Evolutionary conservation across 2,888 invertebrate species (phyloP).

Genomic region (Cremastinae sp.): DNA sequence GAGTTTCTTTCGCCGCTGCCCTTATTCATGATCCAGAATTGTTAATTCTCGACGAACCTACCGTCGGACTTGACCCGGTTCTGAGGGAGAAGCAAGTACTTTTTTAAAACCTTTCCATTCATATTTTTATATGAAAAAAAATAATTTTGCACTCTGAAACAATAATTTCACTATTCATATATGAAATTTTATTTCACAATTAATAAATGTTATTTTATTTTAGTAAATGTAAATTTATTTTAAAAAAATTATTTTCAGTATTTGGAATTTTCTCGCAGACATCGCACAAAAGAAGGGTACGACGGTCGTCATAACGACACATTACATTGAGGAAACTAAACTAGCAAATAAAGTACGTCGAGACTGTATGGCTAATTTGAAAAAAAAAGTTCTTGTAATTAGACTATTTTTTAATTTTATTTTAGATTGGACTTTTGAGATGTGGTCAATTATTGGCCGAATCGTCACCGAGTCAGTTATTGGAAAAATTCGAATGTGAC

Average conservation of each 20-base stretch:
- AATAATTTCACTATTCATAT: too few species aligned
- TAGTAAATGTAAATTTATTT: too few species aligned
- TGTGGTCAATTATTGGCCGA: slow-evolving; percentile 93
- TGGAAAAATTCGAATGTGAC: slow-evolving; percentile 86
- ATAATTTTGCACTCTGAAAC: neutral
- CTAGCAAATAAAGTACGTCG: slow-evolving; percentile 87
- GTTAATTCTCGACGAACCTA: slow-evolving; percentile 95
- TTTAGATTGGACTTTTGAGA: slow-evolving; percentile 93
- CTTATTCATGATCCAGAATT: slow-evolving; percentile 94
- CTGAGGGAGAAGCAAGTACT: slow-evolving; percentile 88
- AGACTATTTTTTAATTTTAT: slow-evolving; percentile 13
- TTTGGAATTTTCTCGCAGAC: slow-evolving; percentile 92
- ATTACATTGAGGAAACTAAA: slow-evolving; percentile 96
- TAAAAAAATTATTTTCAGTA: slow-evolving; percentile 82
- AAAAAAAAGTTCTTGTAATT: neutral
- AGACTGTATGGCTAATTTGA: neutral
- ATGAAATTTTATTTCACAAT: too few species aligned
- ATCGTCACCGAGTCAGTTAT: slow-evolving; percentile 88
- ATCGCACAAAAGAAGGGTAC: slow-evolving; percentile 86
- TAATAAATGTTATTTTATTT: too few species aligned
- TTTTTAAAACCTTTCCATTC: slow-evolving; percentile 24
- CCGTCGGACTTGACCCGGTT: slow-evolving; percentile 96
- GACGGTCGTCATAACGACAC: slow-evolving; percentile 95
- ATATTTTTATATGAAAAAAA: neutral
- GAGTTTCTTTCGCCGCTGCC: slow-evolving; percentile 94